These are phyloP conservation scores for Serranus cabrilla DNA, from an alignment of 2,797 vertebrate species.

Conservation along the genomic window DNA sequence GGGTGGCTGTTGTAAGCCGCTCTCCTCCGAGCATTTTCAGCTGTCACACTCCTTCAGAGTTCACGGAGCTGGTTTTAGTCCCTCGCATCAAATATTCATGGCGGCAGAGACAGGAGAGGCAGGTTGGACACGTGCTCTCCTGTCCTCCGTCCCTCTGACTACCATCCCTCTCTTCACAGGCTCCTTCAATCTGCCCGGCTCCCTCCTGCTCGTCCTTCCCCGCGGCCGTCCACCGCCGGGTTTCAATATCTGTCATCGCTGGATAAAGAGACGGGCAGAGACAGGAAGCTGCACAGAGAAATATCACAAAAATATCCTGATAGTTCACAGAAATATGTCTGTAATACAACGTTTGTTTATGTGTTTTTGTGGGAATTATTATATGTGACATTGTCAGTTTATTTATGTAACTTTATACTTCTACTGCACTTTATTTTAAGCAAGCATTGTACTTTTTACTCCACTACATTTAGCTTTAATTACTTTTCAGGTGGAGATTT, in stretches of 20 bases:
- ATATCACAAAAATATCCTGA: not conserved
- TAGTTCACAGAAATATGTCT: not conserved
- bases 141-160: conserved; percentile 88
- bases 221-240: not conserved
- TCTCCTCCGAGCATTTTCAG: conserved; percentile 87
- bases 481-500: no score
- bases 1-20: conserved; percentile 69
- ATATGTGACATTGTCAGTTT: no score
- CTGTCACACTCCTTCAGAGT: conserved; percentile 92
- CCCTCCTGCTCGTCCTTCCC: conserved; percentile 65
- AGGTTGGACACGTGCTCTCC: conserved; percentile 88
- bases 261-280: not conserved
- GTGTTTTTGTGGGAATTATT: not conserved
- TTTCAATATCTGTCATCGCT: conserved; percentile 11
- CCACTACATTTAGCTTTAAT: no score
- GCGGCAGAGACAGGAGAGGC: conserved; percentile 69
- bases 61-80: conserved; percentile 91
- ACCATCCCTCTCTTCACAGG: conserved; percentile 80
- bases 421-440: no score
- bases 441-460: no score
- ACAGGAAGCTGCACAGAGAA: not conserved
- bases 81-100: conserved; percentile 95
- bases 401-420: no score
- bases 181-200: conserved; percentile 67
- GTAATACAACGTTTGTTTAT: not conserved